A percentile compares a stretch with the other conserved stretches of the same genome.
Evolutionary conservation across 2,113 vertebrate genomes (phyloP).

Genomic region (Aramus guarauna): DNA sequence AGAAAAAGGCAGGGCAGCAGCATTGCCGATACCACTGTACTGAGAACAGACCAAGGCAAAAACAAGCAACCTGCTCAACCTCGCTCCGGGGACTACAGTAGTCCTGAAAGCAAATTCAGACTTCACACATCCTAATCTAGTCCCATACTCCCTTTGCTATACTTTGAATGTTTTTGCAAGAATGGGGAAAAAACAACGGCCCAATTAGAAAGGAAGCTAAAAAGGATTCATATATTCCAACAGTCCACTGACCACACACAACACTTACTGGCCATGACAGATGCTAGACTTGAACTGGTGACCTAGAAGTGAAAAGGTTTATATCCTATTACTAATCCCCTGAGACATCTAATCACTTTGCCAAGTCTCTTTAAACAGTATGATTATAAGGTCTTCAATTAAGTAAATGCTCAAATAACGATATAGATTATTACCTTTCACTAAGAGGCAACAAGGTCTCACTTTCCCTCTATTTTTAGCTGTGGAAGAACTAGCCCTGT

Average conservation of each 20-base stretch:
- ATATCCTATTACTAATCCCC: background rate
- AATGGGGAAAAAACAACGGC: fast-evolving
- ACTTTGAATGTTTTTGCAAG: background rate
- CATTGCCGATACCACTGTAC: background rate
- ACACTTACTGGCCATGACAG: background rate
- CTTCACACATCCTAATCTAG: background rate
- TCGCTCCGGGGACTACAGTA: background rate
- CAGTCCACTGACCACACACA: background rate
- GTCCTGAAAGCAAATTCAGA: background rate
- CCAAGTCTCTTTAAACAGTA: background rate
- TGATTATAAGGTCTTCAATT: background rate
- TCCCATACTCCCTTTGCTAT: background rate
- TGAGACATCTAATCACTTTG: background rate
- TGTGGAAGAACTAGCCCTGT: background rate
- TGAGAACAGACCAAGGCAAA: background rate
- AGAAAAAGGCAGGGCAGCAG: background rate
- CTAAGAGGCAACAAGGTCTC: background rate
- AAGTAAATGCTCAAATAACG: background rate
- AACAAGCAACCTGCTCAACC: background rate
- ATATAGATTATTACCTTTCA: background rate
- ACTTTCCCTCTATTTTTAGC: background rate
- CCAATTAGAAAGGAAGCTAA: background rate
- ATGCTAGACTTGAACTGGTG: background rate
- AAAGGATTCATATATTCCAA: fast-evolving
- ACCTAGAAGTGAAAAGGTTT: background rate